Evolutionary conservation across 1,140 invertebrate genomes (phyloP).

Genomic region (Akabosia matsudoensis): DNA sequence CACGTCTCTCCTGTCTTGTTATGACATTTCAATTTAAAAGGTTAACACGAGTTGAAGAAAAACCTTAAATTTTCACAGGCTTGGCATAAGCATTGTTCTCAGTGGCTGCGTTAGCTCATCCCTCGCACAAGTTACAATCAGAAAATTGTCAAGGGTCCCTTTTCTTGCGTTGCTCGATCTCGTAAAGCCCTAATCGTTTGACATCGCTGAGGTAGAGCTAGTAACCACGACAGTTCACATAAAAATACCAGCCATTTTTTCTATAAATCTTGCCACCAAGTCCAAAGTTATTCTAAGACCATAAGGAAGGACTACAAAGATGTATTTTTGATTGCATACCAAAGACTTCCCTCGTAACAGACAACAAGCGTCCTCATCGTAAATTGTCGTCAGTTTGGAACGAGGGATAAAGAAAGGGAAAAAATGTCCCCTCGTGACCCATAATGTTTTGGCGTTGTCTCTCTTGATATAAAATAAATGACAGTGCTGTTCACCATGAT

Average conservation of each 20-base stretch:
- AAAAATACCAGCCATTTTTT: not conserved
- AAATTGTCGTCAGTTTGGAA: not conserved
- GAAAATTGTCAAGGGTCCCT: too few relatives aligned
- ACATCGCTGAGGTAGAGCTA: too few relatives aligned
- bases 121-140: too few relatives aligned
- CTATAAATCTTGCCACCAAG: constrained; percentile 22
- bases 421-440: not conserved
- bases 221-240: not conserved
- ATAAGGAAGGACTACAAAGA: not conserved
- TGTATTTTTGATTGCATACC: not conserved
- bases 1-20: not conserved
- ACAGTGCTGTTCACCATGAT: not conserved
- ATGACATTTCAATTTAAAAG: constrained; percentile 21
- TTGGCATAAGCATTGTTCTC: not conserved
- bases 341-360: not conserved
- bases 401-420: not conserved
- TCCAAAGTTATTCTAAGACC: not conserved
- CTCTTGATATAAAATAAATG: not conserved
- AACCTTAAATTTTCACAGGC: constrained; percentile 8
- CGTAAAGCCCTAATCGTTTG: too few relatives aligned
- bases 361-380: not conserved
- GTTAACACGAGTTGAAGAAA: not conserved
- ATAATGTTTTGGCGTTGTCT: not conserved
- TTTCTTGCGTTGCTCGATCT: not conserved
- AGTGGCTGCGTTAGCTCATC: not conserved